Percentiles rank a stretch among this genome's conserved stretches.
Conservation (phyloP, 2,113 vertebrate genomes). For the Apodemus sylvaticus region DNA sequence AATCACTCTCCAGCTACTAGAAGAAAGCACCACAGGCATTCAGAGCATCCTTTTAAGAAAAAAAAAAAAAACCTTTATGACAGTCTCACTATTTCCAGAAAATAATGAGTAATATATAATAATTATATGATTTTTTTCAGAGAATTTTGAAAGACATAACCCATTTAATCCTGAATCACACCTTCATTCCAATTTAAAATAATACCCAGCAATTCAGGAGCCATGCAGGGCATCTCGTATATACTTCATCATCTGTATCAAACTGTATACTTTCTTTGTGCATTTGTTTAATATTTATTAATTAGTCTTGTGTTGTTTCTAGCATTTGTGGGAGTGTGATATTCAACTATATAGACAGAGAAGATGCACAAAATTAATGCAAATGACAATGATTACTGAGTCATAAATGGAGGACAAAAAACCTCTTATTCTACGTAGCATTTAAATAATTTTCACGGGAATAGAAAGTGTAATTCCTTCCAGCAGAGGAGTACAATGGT, state of each 20-base stretch:
- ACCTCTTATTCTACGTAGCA: constrained; percentile 19
- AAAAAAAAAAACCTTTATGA: background rate
- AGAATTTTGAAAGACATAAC: constrained; percentile 9
- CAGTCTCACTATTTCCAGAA: background rate
- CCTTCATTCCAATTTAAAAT: constrained; percentile 28
- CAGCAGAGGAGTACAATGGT: constrained; percentile 32
- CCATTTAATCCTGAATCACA: constrained; percentile 17
- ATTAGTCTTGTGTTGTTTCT: constrained; percentile 31
- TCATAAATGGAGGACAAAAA: background rate
- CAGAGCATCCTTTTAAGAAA: background rate
- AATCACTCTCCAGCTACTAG: background rate
- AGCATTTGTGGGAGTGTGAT: background rate
- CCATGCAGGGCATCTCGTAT: background rate
- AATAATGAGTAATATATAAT: background rate
- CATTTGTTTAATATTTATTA: constrained; percentile 49
- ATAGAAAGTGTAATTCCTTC: constrained; percentile 25
- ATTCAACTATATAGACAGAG: background rate
- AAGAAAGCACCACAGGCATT: background rate
- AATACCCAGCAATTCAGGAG: constrained; percentile 29
- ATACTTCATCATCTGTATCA: constrained; percentile 2
- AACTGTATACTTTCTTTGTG: background rate
- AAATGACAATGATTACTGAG: constrained; percentile 10
- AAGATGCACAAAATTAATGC: constrained; percentile 28
- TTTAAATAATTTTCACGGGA: constrained; percentile 50
- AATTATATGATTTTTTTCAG: background rate